Evolutionary conservation across 2,113 vertebrate species (phyloP).

Genomic region (Nettapus auritus): DNA sequence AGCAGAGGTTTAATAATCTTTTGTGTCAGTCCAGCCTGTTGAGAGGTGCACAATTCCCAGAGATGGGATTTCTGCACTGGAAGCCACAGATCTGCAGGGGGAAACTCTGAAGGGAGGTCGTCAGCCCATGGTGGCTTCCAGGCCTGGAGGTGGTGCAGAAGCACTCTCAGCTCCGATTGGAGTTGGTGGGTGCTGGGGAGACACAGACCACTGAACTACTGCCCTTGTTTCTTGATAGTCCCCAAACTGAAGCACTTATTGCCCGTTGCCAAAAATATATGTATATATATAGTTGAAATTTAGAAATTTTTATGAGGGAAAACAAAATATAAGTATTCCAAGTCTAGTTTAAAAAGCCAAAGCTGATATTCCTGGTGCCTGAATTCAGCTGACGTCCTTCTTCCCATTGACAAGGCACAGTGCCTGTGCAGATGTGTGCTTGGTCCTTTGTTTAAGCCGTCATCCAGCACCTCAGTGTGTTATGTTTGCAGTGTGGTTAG

Average conservation of each 20-base stretch:
- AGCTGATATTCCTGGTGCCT: neutral
- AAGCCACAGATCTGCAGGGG: neutral
- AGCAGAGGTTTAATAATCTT: neutral
- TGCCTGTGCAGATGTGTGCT: too few relatives aligned
- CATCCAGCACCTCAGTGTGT: neutral
- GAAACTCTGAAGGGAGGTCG: neutral
- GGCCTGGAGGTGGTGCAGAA: neutral
- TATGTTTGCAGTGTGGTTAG: accelerated
- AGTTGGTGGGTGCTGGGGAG: neutral
- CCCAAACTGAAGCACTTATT: too few relatives aligned
- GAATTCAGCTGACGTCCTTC: neutral
- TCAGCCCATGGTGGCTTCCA: neutral
- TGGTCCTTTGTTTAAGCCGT: neutral
- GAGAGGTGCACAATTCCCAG: neutral
- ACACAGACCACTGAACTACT: neutral
- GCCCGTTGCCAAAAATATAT: neutral
- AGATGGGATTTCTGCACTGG: neutral
- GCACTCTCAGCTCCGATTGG: neutral
- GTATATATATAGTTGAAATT: neutral
- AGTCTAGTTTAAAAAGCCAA: neutral
- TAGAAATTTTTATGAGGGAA: neutral
- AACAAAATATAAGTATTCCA: neutral
- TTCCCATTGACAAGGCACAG: neutral
- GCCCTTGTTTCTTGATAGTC: neutral
- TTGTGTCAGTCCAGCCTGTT: neutral